These are phyloP conservation scores for Muraenolepis orangiensis DNA, from an alignment of 2,797 vertebrate species.

Conservation along the genomic window DNA sequence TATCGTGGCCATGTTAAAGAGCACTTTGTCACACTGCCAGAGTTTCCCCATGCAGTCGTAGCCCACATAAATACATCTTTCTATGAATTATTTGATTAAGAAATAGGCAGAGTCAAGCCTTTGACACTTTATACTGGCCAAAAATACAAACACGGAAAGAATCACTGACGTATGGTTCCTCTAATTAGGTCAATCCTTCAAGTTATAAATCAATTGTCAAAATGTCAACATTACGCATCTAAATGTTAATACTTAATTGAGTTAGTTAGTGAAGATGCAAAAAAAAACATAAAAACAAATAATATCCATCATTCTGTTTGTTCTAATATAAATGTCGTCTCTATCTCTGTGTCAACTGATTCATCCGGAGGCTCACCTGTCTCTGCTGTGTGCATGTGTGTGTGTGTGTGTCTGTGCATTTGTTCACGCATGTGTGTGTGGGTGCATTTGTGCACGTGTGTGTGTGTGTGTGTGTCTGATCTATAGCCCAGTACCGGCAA, in stretches of 20 bases:
- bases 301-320: conserved; percentile 18
- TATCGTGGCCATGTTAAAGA: background rate
- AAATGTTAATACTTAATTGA: conserved; percentile 5
- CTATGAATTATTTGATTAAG: background rate
- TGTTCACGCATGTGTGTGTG: no score
- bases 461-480: conserved; percentile 41
- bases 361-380: background rate
- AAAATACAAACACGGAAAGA: background rate
- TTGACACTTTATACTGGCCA: background rate
- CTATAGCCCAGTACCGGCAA: conserved; percentile 94
- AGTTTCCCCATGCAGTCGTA: background rate
- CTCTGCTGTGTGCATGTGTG: no score
- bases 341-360: conserved; percentile 20
- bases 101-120: background rate
- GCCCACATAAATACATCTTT: background rate
- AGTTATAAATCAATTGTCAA: background rate
- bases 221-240: conserved; percentile 8
- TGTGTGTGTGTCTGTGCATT: no score
- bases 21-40: background rate
- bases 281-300: conserved; percentile 11
- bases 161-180: background rate
- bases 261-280: conserved; percentile 1
- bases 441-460: background rate
- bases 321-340: conserved; percentile 31
- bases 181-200: background rate